Conservation (phyloP, 2,888 invertebrate species). For the Cepaea hortensis region DNA sequence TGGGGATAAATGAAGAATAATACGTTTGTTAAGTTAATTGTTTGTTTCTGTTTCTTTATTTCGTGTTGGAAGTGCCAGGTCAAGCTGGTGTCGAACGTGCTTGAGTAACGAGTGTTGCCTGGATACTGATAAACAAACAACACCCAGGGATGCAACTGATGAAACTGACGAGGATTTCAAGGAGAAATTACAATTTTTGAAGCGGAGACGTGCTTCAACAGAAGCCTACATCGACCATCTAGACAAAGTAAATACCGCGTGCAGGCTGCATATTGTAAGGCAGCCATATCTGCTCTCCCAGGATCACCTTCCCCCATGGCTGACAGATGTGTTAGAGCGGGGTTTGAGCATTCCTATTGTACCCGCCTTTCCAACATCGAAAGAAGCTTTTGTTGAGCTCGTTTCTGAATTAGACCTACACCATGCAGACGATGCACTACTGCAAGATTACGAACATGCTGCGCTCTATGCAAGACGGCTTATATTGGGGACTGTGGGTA, state of each 20-base stretch:
- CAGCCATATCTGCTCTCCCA: slow-evolving; percentile 15
- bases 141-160: background rate
- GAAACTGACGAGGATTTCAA: background rate
- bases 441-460: slow-evolving; percentile 5
- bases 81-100: slow-evolving; percentile 33
- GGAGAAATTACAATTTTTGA: slow-evolving; percentile 21
- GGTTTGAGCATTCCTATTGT: background rate
- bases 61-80: background rate
- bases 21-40: background rate
- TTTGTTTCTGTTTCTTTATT: background rate
- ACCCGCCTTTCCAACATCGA: slow-evolving; percentile 30
- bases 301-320: slow-evolving; percentile 13
- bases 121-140: background rate
- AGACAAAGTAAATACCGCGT: background rate
- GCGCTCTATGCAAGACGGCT: slow-evolving; percentile 11
- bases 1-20: background rate
- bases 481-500: background rate
- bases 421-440: background rate
- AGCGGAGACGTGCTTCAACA: slow-evolving; percentile 21
- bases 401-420: background rate
- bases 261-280: background rate
- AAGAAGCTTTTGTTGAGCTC: background rate
- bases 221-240: slow-evolving; percentile 9
- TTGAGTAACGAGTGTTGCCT: slow-evolving; percentile 25
- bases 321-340: background rate